Base-by-base conservation (phyloP, 2,888 invertebrate species). In the Torymus texanus region DNA sequence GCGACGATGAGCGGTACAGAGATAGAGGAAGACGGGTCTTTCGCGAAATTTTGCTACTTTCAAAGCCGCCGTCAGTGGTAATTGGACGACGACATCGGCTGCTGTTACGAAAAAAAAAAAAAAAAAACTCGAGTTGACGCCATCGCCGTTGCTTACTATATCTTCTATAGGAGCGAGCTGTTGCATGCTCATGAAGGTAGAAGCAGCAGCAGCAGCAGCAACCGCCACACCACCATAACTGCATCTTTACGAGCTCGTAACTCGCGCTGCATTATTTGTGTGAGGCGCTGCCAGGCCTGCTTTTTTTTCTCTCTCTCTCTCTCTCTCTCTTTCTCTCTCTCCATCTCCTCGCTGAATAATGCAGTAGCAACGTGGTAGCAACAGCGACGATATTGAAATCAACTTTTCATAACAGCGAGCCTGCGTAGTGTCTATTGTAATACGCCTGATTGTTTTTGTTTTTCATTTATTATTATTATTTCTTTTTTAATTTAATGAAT, bases 41-140 rank as follows among this genome's bases (percentile, higher is more conserved):
- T 84, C 80, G 71, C 74, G 62, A 84, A 85, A 86, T 86, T 85
- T 85, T 84, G 85, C 85, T 83, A 86, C 83, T 85, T 85, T 68
- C 65, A n/a, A 29, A 21, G 50, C 18, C 8, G 4, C 51, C 13
- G 18, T 41, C 11, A 16, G 59, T 82, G 12, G 61, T 73, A 78
- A 78, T 78, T 73, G 78, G 66, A 73, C 41, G 68, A 14, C 77
- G 66, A 24, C 53, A 50, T 0, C 16, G 16, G 16, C 13, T 0
- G 0, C 16, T 16, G 63, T 18, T n/a, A 29, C 11, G 59, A 68
- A 24, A 53, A 66, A 66, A 50, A 50, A 68, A 24, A 53, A 66
- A 66, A 50, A 50, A 67, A 67, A 62, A 62, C 13, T 12, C 70
- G 65, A 65, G 51, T 18, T 55, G 14, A 56, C 53, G 24, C 12